These are phyloP conservation scores for Drosophila eugracilis DNA, from an alignment of 1,140 invertebrate species.

Conservation along the genomic window DNA sequence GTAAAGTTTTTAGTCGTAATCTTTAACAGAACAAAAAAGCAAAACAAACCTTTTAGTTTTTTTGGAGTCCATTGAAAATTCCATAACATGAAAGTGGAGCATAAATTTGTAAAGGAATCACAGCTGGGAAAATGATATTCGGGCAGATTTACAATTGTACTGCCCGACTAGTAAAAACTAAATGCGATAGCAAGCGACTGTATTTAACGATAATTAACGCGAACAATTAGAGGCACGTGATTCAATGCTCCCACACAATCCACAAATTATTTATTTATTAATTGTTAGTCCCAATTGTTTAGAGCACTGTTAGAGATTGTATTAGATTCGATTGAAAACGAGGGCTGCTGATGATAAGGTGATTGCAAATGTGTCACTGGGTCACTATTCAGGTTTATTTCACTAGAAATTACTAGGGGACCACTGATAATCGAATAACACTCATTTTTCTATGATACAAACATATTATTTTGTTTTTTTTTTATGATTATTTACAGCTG, in stretches of 20 bases:
- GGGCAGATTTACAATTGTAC: conserved; percentile 61
- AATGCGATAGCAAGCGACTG: background rate
- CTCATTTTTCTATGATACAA: conserved; percentile 25
- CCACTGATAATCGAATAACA: conserved; percentile 12
- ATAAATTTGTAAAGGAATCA: conserved; percentile 81
- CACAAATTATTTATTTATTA: conserved; percentile 64
- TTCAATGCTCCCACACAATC: conserved; percentile 9
- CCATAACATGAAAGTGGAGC: conserved; percentile 84
- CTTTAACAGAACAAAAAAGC: background rate
- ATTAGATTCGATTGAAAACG: conserved; percentile 11
- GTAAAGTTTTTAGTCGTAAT: background rate
- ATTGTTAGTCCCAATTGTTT: conserved; percentile 53
- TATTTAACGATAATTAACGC: conserved; percentile 52
- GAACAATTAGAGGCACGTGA: conserved; percentile 71
- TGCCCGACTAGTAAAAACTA: conserved; percentile 5
- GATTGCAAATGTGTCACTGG: conserved; percentile 68
- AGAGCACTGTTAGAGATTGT: conserved; percentile 23
- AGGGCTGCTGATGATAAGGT: conserved; percentile 55
- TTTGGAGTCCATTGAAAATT: conserved; percentile 84
- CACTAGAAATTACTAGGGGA: conserved; percentile 8
- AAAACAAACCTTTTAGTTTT: conserved; percentile 79
- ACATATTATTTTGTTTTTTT: conserved; percentile 22
- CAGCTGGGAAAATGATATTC: conserved; percentile 73
- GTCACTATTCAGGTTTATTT: conserved; percentile 23
- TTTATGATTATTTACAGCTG: conserved; percentile 12